These are phyloP conservation scores for Andrena bucephala DNA, from an alignment of 2,888 invertebrate genomes.

Conservation along the genomic window DNA sequence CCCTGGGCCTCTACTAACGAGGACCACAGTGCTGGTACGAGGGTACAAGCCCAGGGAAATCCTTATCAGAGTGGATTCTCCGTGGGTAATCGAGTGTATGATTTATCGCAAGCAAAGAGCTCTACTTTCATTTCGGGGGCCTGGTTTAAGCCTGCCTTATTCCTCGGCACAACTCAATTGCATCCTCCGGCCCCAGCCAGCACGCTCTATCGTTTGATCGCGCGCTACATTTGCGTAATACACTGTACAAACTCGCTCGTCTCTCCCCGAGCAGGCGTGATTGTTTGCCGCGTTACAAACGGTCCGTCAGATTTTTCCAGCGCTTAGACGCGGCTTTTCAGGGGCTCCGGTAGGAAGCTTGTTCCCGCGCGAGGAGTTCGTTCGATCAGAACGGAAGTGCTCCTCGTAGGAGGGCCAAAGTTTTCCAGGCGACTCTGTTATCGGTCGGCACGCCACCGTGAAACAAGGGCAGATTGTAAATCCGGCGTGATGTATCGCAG, in stretches of 20 bases:
- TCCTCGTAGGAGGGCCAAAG: conserved; percentile 14
- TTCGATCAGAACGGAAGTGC: conserved; percentile 26
- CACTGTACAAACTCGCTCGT: conserved; percentile 36
- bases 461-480: conserved; percentile 60
- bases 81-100: conserved; percentile 69
- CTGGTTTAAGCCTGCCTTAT: conserved; percentile 54
- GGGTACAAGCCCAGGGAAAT: conserved; percentile 38
- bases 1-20: not conserved
- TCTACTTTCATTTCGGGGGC: conserved; percentile 71
- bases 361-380: not conserved
- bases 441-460: conserved; percentile 42
- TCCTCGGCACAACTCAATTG: conserved; percentile 53
- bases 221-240: conserved; percentile 62
- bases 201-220: conserved; percentile 43
- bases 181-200: conserved; percentile 46
- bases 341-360: not conserved
- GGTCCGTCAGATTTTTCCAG: not conserved
- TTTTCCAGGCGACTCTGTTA: conserved; percentile 39
- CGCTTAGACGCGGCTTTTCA: not conserved
- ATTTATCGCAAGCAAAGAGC: conserved; percentile 69
- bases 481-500: conserved; percentile 56
- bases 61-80: conserved; percentile 66
- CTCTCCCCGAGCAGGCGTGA: too few relatives aligned
- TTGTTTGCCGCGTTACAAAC: not conserved
- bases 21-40: not conserved